These are phyloP conservation scores for Hemicrepidius hirtus DNA, from an alignment of 2,888 invertebrate genomes.

Conservation along the genomic window DNA sequence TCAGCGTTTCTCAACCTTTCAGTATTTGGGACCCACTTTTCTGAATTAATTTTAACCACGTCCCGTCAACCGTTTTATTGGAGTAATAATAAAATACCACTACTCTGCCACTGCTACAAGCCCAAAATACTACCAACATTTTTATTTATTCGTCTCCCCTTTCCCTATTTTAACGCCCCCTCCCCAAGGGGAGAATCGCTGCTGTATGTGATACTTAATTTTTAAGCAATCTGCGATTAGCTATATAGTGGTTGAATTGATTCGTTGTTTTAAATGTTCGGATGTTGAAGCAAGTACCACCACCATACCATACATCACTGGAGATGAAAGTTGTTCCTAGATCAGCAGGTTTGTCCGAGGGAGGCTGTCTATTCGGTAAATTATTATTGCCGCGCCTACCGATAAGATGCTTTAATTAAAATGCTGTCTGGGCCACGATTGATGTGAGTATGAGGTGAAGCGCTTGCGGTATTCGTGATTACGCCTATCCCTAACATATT, in stretches of 20 bases:
- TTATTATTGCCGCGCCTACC: slow-evolving; percentile 72
- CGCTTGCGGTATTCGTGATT: slow-evolving; percentile 35
- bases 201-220: no score
- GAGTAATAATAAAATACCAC: no score
- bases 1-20: no score
- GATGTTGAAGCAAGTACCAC: slow-evolving; percentile 41
- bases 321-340: slow-evolving; percentile 73
- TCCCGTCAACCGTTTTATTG: no score
- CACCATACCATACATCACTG: slow-evolving; percentile 72
- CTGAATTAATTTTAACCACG: no score
- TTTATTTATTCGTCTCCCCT: no score
- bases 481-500: slow-evolving; percentile 14
- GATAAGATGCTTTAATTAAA: slow-evolving; percentile 74
- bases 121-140: no score
- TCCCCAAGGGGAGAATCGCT: no score
- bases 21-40: no score
- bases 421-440: slow-evolving; percentile 72
- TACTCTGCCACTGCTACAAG: no score
- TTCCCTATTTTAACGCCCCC: no score
- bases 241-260: slow-evolving; percentile 5
- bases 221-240: no score
- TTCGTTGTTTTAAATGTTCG: slow-evolving; percentile 26
- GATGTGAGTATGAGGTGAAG: slow-evolving; percentile 66
- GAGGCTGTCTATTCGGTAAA: slow-evolving; percentile 71
- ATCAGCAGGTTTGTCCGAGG: slow-evolving; percentile 72